Evolutionary conservation across 2,888 invertebrate genomes (phyloP).

Genomic region (Drosophila pegasa): DNA sequence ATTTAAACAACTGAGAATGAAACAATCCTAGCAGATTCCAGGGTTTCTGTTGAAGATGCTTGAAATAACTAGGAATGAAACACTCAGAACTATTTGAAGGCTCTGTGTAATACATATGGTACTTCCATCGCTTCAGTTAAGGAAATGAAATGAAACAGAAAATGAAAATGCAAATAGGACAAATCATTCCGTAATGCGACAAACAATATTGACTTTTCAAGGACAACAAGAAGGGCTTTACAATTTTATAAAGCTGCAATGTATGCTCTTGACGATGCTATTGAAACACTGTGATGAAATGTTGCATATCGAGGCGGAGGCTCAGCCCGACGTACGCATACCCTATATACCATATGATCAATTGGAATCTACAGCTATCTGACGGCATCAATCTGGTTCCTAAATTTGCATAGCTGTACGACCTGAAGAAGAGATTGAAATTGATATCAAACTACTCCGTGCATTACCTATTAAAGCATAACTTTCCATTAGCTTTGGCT

Average conservation of each 20-base stretch:
- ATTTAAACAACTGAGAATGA: not conserved
- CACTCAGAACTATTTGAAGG: not conserved
- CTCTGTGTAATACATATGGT: no score
- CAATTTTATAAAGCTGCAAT: slow-evolving; percentile 4
- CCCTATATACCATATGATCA: not conserved
- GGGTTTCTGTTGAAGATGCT: not conserved
- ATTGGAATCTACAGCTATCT: not conserved
- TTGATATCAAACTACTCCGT: not conserved
- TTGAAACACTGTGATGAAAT: not conserved
- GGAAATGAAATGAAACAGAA: not conserved
- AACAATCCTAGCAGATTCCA: not conserved
- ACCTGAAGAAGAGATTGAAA: not conserved
- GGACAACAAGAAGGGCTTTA: not conserved
- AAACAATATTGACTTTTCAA: slow-evolving; percentile 10
- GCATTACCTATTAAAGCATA: not conserved
- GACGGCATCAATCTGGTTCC: not conserved
- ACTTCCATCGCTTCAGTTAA: not conserved
- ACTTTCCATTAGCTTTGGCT: not conserved
- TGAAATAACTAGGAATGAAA: not conserved
- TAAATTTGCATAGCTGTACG: not conserved
- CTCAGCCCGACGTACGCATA: not conserved
- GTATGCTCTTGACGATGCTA: not conserved
- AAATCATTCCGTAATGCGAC: slow-evolving; percentile 2
- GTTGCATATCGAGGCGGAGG: not conserved
- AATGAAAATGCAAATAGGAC: not conserved